Conservation (phyloP, 2,888 invertebrate genomes). For the Zygogramma bicolorata region DNA sequence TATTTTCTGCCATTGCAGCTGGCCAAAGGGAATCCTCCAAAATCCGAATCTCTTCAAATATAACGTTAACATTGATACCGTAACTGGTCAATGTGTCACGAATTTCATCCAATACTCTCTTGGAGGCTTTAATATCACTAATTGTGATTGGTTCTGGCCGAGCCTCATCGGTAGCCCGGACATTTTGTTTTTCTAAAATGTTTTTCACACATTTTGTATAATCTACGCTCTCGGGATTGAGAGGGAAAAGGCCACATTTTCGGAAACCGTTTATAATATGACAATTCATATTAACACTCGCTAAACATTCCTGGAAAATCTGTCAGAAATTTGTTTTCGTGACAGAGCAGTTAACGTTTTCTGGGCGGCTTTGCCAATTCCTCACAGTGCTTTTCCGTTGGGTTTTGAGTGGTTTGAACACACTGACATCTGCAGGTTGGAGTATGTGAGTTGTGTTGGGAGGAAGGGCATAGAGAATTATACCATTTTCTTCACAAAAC, state of each 20-base stretch:
- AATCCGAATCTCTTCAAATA: background rate
- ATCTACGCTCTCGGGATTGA: slow-evolving; percentile 16
- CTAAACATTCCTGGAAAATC: background rate
- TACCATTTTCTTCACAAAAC: slow-evolving; percentile 43
- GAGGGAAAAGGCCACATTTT: slow-evolving; percentile 21
- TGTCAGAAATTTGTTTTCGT: slow-evolving; percentile 29
- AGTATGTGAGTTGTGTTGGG: too few relatives aligned
- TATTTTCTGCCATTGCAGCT: background rate
- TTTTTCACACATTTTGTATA: slow-evolving; percentile 27
- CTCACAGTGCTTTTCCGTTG: slow-evolving; percentile 25
- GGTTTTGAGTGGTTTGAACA: slow-evolving; percentile 20
- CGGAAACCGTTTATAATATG: slow-evolving; percentile 16
- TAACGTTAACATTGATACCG: background rate
- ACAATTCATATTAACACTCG: background rate
- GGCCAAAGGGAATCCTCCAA: background rate
- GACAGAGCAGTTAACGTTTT: slow-evolving; percentile 18
- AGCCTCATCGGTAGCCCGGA: background rate
- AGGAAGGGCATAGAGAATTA: too few relatives aligned
- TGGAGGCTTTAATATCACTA: background rate
- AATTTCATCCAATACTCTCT: background rate
- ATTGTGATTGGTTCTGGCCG: background rate
- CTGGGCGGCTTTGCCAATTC: slow-evolving; percentile 20
- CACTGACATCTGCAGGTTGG: too few relatives aligned
- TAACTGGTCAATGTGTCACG: background rate
- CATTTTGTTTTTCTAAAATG: slow-evolving; percentile 10